phyloP scores from a whole-genome alignment of 2,113 vertebrate genomes.

The Pseudopodoces humilis region DNA sequence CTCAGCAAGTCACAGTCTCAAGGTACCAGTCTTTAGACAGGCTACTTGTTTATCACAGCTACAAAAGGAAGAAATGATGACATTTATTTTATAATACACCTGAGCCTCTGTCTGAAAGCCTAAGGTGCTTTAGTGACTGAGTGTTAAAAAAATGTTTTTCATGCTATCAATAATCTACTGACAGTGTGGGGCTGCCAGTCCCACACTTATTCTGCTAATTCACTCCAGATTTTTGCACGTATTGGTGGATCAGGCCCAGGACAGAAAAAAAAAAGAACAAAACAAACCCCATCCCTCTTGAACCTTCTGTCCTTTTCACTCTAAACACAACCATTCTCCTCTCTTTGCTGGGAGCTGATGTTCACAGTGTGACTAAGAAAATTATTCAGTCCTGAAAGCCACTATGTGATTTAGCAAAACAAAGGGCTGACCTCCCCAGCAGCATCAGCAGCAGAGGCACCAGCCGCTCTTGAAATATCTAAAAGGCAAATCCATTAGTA shows the following conservation, averaged over 20 bases:
- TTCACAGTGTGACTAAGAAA: slow-evolving; percentile 49
- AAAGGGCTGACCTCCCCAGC: slow-evolving; percentile 51
- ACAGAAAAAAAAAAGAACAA: slow-evolving; percentile 7
- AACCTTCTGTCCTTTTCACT: slow-evolving; percentile 4
- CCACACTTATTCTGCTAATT: neutral
- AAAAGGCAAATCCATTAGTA: slow-evolving; percentile 72
- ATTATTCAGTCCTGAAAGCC: slow-evolving; percentile 15
- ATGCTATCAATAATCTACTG: neutral
- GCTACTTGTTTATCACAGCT: neutral
- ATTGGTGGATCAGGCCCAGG: slow-evolving; percentile 11
- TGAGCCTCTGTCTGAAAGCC: neutral
- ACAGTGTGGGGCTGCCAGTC: neutral
- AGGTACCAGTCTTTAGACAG: neutral
- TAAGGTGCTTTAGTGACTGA: neutral
- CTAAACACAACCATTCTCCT: neutral
- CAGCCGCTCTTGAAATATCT: slow-evolving; percentile 39
- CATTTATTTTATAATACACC: neutral
- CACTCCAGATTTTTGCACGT: neutral
- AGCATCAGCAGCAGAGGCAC: neutral
- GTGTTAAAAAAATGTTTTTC: neutral
- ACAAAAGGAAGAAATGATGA: neutral
- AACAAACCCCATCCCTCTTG: neutral
- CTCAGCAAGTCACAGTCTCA: neutral
- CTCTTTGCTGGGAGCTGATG: slow-evolving; percentile 29
- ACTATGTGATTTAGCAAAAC: slow-evolving; percentile 42